Percentiles rank a stretch among this genome's conserved stretches.
phyloP scores from a whole-genome alignment of 2,888 invertebrate species.

The Catocala sponsa region DNA sequence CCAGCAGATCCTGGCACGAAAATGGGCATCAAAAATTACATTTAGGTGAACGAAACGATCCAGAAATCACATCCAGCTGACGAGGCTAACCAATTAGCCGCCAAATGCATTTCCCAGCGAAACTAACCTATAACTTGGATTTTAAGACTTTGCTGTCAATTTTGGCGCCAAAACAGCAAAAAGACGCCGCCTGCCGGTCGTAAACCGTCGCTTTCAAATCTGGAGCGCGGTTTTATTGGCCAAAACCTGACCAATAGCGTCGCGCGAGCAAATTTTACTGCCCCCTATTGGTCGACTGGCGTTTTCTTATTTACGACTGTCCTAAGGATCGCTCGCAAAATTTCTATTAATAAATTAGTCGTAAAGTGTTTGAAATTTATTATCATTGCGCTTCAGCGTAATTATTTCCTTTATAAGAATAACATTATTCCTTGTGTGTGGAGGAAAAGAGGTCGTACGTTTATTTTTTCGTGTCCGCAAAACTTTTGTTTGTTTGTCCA shows the following conservation, averaged over 20 bases:
- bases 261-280: conserved; percentile 80
- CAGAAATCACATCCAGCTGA: conserved; percentile 15
- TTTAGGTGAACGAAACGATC: neutral
- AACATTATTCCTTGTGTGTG: conserved; percentile 67
- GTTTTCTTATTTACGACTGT: conserved; percentile 84
- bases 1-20: neutral
- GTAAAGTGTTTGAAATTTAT: conserved; percentile 83
- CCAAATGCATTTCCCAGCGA: conserved; percentile 37
- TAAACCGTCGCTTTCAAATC: conserved; percentile 86
- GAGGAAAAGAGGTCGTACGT: conserved; percentile 41
- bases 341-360: conserved; percentile 88
- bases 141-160: conserved; percentile 70
- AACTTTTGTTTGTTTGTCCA: conserved; percentile 14
- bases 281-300: conserved; percentile 77
- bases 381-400: conserved; percentile 75
- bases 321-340: conserved; percentile 85
- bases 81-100: conserved; percentile 53
- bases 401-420: conserved; percentile 86
- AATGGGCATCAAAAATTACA: neutral
- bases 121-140: conserved; percentile 56
- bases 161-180: conserved; percentile 87
- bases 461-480: conserved; percentile 31
- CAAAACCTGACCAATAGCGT: conserved; percentile 76
- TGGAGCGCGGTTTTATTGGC: conserved; percentile 78
- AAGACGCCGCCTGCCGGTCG: conserved; percentile 81